Conservation (phyloP, 2,113 vertebrate genomes). For the Nothocercus julius region DNA sequence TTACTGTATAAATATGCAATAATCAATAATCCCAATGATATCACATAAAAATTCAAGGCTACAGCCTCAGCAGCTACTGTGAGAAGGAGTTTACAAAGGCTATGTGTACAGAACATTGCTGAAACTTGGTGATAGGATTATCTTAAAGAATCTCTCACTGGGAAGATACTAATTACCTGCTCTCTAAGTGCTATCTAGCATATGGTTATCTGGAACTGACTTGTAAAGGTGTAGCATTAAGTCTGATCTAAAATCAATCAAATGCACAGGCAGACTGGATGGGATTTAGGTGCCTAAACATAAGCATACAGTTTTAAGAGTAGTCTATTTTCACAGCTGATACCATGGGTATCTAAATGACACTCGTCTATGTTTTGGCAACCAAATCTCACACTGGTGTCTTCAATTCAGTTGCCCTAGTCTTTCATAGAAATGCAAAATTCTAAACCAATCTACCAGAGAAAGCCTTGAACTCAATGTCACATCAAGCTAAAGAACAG, state of each 20-base stretch:
- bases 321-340: background rate
- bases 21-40: conserved; percentile 57
- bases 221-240: background rate
- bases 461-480: background rate
- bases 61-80: background rate
- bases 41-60: conserved; percentile 35
- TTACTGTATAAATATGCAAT: conserved; percentile 44
- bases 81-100: conserved; percentile 12
- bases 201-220: background rate
- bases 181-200: background rate
- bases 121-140: conserved; percentile 15
- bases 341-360: background rate
- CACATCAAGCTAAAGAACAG: background rate
- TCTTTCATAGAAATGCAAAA: background rate
- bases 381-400: background rate
- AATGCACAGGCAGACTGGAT: background rate
- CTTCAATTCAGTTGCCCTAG: background rate
- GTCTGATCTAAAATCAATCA: background rate
- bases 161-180: background rate
- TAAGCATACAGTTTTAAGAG: background rate
- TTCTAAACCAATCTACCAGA: background rate
- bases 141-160: background rate
- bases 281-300: background rate
- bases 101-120: background rate
- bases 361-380: background rate